phyloP scores from a whole-genome alignment of 2,797 vertebrate genomes.

The Myotis findleyi region DNA sequence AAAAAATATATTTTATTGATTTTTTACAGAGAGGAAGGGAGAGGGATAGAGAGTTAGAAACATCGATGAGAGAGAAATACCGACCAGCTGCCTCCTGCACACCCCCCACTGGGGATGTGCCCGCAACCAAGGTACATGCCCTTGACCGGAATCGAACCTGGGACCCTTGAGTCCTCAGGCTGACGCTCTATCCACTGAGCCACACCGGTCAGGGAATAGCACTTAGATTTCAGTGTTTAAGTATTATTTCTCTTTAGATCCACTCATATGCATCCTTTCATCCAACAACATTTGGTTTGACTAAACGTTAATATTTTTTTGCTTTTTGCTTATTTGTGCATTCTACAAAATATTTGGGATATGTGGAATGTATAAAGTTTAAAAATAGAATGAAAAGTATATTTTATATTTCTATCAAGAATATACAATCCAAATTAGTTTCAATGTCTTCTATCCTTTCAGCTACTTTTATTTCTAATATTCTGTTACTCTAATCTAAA shows the following conservation, averaged over 20 bases:
- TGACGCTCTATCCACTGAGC: too few relatives aligned
- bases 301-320: neutral
- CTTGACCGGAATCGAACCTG: too few relatives aligned
- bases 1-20: too few relatives aligned
- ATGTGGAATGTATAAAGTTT: neutral
- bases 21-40: too few relatives aligned
- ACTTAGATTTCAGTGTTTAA: constrained; percentile 17
- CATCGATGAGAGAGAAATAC: too few relatives aligned
- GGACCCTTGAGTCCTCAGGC: too few relatives aligned
- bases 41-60: too few relatives aligned
- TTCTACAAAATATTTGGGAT: neutral
- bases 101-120: too few relatives aligned
- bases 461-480: constrained; percentile 10
- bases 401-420: neutral
- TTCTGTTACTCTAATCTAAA: neutral
- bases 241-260: neutral
- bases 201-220: neutral
- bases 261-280: neutral
- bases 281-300: neutral
- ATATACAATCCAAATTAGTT: neutral
- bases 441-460: neutral
- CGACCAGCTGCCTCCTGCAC: too few relatives aligned
- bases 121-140: too few relatives aligned
- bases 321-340: neutral
- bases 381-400: constrained; percentile 21